These are phyloP conservation scores for Castor canadensis DNA, from an alignment of 2,113 vertebrate genomes.

Conservation along the genomic window DNA sequence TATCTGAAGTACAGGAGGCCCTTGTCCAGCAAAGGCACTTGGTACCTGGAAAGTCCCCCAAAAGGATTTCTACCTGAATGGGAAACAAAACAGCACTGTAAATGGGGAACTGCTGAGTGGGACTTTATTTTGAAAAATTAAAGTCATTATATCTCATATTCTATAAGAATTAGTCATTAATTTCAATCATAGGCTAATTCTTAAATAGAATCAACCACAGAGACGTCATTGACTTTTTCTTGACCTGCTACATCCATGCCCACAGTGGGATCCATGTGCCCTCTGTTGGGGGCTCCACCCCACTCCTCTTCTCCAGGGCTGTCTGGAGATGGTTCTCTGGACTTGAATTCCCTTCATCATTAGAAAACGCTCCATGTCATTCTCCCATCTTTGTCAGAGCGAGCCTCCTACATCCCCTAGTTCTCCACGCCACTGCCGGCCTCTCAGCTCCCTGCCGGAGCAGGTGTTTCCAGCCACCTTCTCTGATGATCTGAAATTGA, in stretches of 20 bases:
- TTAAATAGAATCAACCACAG: neutral
- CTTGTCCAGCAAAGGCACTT: neutral
- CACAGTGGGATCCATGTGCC: neutral
- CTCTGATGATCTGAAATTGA: neutral
- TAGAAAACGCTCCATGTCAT: no score
- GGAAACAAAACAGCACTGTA: neutral
- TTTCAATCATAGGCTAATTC: neutral
- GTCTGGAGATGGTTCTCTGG: neutral
- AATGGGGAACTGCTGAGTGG: accelerated
- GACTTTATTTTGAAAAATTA: neutral
- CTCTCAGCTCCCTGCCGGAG: no score
- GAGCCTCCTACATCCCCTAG: no score
- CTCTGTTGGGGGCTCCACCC: no score
- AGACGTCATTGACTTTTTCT: no score
- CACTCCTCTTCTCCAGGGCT: neutral
- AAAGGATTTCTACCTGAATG: neutral
- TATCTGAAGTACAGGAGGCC: neutral
- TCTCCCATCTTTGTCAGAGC: no score
- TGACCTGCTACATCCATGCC: accelerated
- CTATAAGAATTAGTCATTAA: neutral
- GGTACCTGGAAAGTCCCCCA: neutral
- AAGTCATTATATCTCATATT: neutral
- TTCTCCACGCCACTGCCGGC: no score
- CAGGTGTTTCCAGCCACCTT: no score
- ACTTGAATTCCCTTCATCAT: neutral